Conservation (phyloP, 2,113 vertebrate genomes). For the Atractosteus spatula region DNA sequence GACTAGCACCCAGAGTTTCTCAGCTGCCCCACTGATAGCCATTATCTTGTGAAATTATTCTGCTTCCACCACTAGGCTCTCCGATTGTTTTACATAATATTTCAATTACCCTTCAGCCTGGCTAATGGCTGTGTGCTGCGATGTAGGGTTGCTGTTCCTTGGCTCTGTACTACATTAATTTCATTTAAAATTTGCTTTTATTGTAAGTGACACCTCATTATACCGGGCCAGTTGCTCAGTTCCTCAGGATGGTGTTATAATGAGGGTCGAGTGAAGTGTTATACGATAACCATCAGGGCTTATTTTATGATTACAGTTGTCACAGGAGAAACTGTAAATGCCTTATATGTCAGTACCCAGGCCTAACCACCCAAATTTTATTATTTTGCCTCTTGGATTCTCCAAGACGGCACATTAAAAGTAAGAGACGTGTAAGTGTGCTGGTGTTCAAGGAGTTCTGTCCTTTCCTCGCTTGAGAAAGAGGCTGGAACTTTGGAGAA, state of each 20-base stretch:
- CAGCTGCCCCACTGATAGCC: not conserved
- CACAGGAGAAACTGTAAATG: not conserved
- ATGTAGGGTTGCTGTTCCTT: constrained; percentile 16
- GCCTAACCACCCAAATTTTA: not conserved
- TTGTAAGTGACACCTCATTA: constrained; percentile 38
- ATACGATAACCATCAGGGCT: constrained; percentile 8
- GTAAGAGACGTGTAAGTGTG: no score
- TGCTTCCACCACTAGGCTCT: constrained; percentile 12
- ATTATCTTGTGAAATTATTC: constrained; percentile 16
- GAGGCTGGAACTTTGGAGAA: no score
- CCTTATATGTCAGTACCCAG: not conserved
- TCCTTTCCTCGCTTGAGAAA: no score
- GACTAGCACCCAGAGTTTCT: not conserved
- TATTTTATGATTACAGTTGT: constrained; percentile 15
- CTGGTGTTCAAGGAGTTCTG: no score
- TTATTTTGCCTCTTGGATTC: no score
- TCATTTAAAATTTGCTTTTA: constrained; percentile 24
- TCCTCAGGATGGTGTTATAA: constrained; percentile 25
- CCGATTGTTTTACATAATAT: constrained; percentile 43
- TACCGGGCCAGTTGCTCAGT: constrained; percentile 15
- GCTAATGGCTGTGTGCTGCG: constrained; percentile 22
- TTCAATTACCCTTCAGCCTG: constrained; percentile 33
- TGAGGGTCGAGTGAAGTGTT: constrained; percentile 26
- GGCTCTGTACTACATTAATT: constrained; percentile 26
- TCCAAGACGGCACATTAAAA: no score